Conservation (phyloP, 1,140 invertebrate genomes). For the Drosophila malerkotliana region DNA sequence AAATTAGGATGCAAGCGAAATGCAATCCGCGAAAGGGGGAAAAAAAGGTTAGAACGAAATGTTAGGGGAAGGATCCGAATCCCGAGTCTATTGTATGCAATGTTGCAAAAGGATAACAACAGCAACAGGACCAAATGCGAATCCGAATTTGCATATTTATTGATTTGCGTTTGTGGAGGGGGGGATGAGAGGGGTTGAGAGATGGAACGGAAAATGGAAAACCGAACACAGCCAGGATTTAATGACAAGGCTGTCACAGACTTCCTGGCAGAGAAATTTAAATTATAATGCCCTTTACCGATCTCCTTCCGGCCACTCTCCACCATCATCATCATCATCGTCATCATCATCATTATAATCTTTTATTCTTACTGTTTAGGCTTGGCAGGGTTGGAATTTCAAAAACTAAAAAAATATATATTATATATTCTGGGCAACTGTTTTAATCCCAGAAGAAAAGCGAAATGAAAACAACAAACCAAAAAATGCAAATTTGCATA, state of each 20-base stretch:
- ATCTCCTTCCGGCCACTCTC: conserved; percentile 35
- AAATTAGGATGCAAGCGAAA: conserved; percentile 48
- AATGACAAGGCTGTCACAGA: conserved; percentile 60
- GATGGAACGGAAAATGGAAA: background rate
- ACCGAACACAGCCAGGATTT: conserved; percentile 19
- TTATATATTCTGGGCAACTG: conserved; percentile 2
- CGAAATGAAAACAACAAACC: conserved; percentile 43
- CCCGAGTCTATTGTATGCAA: conserved; percentile 50
- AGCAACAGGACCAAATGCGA: conserved; percentile 33
- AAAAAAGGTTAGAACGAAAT: background rate
- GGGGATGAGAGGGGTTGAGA: background rate
- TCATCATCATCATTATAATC: conserved; percentile 64
- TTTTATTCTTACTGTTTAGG: conserved; percentile 47
- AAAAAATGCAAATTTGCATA: conserved; percentile 68
- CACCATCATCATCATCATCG: background rate
- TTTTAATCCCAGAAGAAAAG: conserved; percentile 46
- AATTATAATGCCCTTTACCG: conserved; percentile 61
- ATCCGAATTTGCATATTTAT: conserved; percentile 76
- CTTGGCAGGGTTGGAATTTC: conserved; percentile 54
- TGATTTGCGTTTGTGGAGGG: conserved; percentile 54
- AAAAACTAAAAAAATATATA: background rate
- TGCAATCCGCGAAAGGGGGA: conserved; percentile 25
- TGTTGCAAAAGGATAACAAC: conserved; percentile 77
- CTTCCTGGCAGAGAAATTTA: conserved; percentile 50
- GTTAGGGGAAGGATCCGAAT: background rate